Evolutionary conservation across 2,113 vertebrate species (phyloP), one percentile per base, ranked within the genome.

Genomic region (Scatophagus argus): DNA sequence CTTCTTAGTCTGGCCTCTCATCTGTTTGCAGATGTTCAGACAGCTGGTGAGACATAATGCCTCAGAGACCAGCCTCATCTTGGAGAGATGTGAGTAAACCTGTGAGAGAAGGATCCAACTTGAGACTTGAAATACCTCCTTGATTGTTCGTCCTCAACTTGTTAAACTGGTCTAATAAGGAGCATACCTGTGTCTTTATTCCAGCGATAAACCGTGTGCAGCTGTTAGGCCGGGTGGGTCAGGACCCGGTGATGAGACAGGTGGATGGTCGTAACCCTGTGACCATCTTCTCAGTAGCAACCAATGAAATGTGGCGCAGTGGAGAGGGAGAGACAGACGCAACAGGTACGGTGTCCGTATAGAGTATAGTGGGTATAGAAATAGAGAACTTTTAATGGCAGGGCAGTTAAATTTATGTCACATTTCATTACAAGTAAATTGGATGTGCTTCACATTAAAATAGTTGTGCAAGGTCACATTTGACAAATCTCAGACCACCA

Each of bases 221-320:
- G 93, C 90, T 99, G 55, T 91, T 99, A 19, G 98, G 98, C 9
- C 94, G 98, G 12, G 98, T 99, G 17, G 97, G 98, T 16, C 98
- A 99, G 90, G 97, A 99, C 86, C 97, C 98, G 0, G 95, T 99
- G 64, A 97, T 99, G 97, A 97, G 98, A 82, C 98, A 99, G 80
- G 95, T 95, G 68, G 98, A 99, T 0, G 97, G 97, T 11, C 96
- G 95, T 77, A 99, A 98, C 82, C 97, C 97, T 0, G 98, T 99
- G 60, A 99, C 97, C 43, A 99, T 99, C 91, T 99, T 99, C 94
- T 98, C 98, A 2, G 23, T 99, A 51, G 98, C 98, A 11, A 99
- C 98, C 59, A 99, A 99, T 43, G 98, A 99, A 90, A 96, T 99
- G 95, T 99, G 98, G 97, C 93, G 96, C 21, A 95, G 96, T 0